Evolutionary conservation across 2,113 vertebrate species (phyloP), one percentile per base, ranked within the genome.

Genomic region (Strix uralensis): DNA sequence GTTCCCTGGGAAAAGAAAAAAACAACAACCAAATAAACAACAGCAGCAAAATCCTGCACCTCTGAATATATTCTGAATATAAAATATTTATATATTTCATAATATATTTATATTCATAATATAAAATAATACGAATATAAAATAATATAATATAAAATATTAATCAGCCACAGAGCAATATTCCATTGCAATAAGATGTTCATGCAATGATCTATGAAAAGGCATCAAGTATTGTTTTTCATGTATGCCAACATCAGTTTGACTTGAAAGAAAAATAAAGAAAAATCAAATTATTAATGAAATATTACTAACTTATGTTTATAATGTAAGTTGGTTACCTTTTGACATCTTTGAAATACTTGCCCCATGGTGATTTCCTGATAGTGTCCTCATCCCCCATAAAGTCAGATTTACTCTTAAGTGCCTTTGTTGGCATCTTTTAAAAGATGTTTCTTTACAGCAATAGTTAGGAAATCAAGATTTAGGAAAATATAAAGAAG

Each of bases 1-100:
- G 98, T 66, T 98, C 96, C 94, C 99, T 99, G 94, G 12, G 86
- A 63, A 90, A 92, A 91, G 19, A 22, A 87, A 91, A 57, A 86
- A 44, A 55, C 57, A 36, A 27, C 34, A 23, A 58, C 2, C 6
- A 7, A 4, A 6, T 63, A 59, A n/a, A 8, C 10, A 87, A 25
- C 2, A 46, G 40, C 23, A 69, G 11, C 12, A 86, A 36, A 42
- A 4, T 4, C 20, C 26, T 22, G 8, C 23, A 57, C 7, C 3
- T 85, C 15, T 32, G 30, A 14, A 42, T n/a, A 32, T 40, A 69
- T 69, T 67, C 13, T 52, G 18, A 74, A 72, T 49, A 47, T 9
- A 34, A 71, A 91, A 51, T 59, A 61, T 40, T 34, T 70, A 11
- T 29, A 10, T 34, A 38, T 58, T n/a, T 62, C 19, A 51, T 38